Evolutionary conservation across 2,113 vertebrate genomes (phyloP).

Genomic region (Gallinago media): DNA sequence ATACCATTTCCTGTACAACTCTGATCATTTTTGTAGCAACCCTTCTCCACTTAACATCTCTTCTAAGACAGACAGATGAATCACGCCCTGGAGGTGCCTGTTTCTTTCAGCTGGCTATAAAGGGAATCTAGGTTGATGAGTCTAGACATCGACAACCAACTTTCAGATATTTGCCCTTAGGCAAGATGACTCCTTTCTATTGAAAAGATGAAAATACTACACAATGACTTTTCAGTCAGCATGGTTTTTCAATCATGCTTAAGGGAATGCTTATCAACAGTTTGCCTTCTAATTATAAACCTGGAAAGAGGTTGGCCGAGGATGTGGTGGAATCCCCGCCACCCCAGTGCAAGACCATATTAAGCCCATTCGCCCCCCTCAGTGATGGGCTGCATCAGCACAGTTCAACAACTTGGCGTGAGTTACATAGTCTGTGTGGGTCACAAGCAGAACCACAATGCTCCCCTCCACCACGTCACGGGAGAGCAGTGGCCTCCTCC

Average conservation of each 20-base stretch:
- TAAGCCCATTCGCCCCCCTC: not conserved
- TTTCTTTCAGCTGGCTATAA: constrained; percentile 64
- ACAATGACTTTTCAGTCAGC: constrained; percentile 46
- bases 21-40: not conserved
- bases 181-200: constrained; percentile 35
- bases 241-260: not conserved
- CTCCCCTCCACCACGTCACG: not conserved
- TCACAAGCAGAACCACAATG: not conserved
- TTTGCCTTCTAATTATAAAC: constrained; percentile 15
- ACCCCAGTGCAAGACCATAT: not conserved
- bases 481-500: not conserved
- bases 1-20: not conserved
- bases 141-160: constrained; percentile 64
- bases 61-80: constrained; percentile 60
- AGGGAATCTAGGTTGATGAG: constrained; percentile 71
- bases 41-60: constrained; percentile 22
- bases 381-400: not conserved
- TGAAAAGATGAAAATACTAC: constrained; percentile 38
- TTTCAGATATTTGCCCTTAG: constrained; percentile 49
- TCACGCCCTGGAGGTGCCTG: constrained; percentile 66
- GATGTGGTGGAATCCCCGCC: not conserved
- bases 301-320: not conserved
- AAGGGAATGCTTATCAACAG: constrained; percentile 35
- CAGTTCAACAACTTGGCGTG: not conserved
- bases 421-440: not conserved